Base-by-base conservation (phyloP, 2,888 invertebrate genomes). In the Aspidiotus rigidus region DNA sequence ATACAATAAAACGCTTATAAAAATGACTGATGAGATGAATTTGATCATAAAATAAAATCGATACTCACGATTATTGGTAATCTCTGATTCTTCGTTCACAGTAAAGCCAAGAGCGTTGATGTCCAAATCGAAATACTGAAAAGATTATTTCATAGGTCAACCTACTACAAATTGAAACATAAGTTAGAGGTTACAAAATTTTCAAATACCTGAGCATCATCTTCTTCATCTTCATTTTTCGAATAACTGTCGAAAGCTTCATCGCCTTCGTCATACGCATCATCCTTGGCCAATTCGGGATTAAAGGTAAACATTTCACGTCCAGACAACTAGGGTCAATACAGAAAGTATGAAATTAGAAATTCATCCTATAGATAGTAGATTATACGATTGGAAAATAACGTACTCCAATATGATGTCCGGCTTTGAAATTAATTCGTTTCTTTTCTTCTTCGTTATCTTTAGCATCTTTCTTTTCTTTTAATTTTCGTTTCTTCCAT, bases 301-400 rank as follows among this genome's bases (percentile, higher is more conserved):
- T 99, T 97, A 82, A 97, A 99, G 74, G 92, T 94, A 81, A 99
- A 99, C 94, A 99, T 93, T 83, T 99, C 99, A 74, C 98, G 85
- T 49, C 99, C 99, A 69, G 96, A 97, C 56, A 99, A 85, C 80
- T 83, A 56, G 28, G 5, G 39, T n/a, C n/a, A 15, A 39, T 5
- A 3, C 17, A 56, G 1, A 56, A 16, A 56, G 2, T 15, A 3
- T 56, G 56, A 56, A 5, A 53, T 53, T 53, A 53, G 56, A 17
- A 2, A 17, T 2, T 56, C 1, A n/a, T 16, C 56, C 2, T 7
- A 7, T 16, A 16, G 3, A 15, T 56, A n/a, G 56, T 16, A 6
- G 13, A 56, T 56, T 15, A 10, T 17, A 28, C n/a, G n/a, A n/a
- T n/a, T n/a, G n/a, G n/a, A 39, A 15, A 16, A 40, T 56, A 13